Evolutionary conservation across 64 coral and sea anemone genomes (phyloP).

Genomic region (Astreopora myriophthalma): DNA sequence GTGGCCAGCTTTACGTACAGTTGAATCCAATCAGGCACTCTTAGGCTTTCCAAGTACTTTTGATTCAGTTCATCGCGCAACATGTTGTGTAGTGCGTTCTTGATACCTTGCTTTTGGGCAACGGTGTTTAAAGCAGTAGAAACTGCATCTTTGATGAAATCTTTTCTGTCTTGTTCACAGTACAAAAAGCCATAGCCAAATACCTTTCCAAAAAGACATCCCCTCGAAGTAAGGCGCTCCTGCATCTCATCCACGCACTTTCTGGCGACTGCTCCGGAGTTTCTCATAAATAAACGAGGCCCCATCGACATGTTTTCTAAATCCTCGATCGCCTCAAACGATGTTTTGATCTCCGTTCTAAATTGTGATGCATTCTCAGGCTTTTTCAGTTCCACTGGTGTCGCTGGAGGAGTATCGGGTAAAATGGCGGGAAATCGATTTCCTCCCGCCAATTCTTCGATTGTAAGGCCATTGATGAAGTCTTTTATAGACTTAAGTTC

Average conservation of each 20-base stretch:
- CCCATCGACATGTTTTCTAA: neutral
- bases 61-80: neutral
- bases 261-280: neutral
- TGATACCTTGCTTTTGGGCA: neutral
- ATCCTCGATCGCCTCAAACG: neutral
- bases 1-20: slow-evolving; percentile 48
- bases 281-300: neutral
- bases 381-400: neutral
- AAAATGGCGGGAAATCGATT: neutral
- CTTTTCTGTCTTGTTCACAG: neutral
- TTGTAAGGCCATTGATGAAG: neutral
- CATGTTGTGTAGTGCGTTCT: neutral
- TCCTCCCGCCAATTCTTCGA: neutral
- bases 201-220: neutral
- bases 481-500: neutral
- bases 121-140: slow-evolving; percentile 33
- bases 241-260: neutral
- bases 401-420: neutral
- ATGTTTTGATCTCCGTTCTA: neutral
- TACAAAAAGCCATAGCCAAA: slow-evolving; percentile 24
- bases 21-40: slow-evolving; percentile 42
- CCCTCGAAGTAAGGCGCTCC: neutral
- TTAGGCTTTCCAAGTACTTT: neutral
- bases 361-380: neutral
- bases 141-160: neutral